Conservation (phyloP, 2,888 invertebrate genomes). For the Eristalis pertinax region DNA sequence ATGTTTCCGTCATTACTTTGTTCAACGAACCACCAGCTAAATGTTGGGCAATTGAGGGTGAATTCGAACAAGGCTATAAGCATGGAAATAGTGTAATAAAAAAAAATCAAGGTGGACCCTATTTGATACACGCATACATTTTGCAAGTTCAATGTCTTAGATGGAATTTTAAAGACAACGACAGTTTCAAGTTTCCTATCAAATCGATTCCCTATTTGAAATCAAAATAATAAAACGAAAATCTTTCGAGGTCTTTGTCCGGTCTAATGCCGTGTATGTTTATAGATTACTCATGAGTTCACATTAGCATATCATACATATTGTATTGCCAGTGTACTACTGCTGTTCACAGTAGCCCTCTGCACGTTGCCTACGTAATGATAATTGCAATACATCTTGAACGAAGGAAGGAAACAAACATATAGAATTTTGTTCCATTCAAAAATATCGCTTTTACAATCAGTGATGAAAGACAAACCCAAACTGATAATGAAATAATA, state of each 20-base stretch:
- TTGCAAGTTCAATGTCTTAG: too few relatives aligned
- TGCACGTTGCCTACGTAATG: too few relatives aligned
- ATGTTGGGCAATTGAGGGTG: not conserved
- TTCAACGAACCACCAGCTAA: not conserved
- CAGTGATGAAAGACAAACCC: not conserved
- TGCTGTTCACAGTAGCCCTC: too few relatives aligned
- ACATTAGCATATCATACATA: too few relatives aligned
- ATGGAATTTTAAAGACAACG: not conserved
- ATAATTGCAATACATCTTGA: not conserved
- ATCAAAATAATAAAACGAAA: not conserved
- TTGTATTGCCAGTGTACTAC: too few relatives aligned
- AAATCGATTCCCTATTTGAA: not conserved
- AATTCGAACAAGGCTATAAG: not conserved
- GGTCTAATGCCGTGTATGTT: not conserved
- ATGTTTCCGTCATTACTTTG: not conserved
- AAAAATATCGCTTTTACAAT: not conserved
- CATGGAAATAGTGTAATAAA: not conserved
- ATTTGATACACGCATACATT: not conserved
- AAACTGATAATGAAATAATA: constrained; percentile 34
- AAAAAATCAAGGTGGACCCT: not conserved
- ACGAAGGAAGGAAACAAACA: not conserved
- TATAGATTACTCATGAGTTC: too few relatives aligned
- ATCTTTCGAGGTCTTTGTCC: not conserved
- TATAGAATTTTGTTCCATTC: not conserved
- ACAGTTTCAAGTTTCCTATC: not conserved